Percentiles rank a stretch among this genome's conserved stretches.
Evolutionary conservation across 37 sponge, comb jelly and placozoan species (phyloP).

Genomic region (Bolinopsis microptera): DNA sequence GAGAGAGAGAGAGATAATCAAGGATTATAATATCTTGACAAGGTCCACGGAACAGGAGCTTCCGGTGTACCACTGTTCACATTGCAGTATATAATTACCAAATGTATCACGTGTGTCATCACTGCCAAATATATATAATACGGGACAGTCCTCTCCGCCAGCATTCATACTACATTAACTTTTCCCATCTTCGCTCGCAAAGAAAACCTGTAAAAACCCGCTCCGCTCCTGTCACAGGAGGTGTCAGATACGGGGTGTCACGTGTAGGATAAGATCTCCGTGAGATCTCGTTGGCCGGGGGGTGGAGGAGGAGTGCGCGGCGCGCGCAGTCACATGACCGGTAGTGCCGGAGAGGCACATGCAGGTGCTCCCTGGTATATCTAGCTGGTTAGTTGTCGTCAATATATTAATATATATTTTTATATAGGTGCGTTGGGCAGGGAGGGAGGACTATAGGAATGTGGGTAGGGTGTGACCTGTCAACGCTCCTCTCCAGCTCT

Average conservation of each 20-base stretch:
- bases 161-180: background rate
- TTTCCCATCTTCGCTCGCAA: background rate
- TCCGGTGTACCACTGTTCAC: background rate
- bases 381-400: background rate
- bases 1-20: background rate
- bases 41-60: too few relatives aligned
- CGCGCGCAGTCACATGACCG: background rate
- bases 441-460: background rate
- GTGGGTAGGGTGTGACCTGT: conserved; percentile 23
- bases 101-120: background rate
- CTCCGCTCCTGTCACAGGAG: background rate
- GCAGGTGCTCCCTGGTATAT: background rate
- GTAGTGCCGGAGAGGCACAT: background rate
- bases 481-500: background rate
- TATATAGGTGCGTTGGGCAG: background rate
- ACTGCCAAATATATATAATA: background rate
- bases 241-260: background rate
- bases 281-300: background rate
- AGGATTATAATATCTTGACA: background rate
- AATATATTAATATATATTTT: background rate
- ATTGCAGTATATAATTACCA: background rate
- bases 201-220: background rate
- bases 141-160: background rate
- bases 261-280: background rate
- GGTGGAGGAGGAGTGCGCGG: background rate